Percentiles rank a stretch among this genome's conserved stretches.
phyloP scores from a whole-genome alignment of 1,140 invertebrate genomes.

The Euglossa dilemma region DNA sequence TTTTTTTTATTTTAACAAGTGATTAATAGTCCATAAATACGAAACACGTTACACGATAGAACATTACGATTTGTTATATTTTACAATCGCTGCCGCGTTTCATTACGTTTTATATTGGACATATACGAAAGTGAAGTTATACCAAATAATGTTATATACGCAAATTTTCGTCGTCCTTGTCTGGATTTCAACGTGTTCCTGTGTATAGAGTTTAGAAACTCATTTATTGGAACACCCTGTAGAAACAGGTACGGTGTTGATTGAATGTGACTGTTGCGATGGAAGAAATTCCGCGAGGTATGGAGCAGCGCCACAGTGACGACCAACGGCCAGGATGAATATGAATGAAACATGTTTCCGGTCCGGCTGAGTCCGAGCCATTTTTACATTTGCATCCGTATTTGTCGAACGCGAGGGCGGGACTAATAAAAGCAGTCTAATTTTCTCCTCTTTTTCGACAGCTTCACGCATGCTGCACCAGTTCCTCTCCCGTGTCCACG shows the following conservation, averaged over 20 bases:
- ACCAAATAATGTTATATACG: no score
- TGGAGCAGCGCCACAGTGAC: constrained; percentile 53
- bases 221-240: not conserved
- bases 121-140: no score
- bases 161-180: no score
- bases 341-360: constrained; percentile 71
- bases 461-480: constrained; percentile 50
- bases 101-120: no score
- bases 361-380: constrained; percentile 64
- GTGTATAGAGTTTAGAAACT: not conserved
- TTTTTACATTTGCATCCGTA: constrained; percentile 68
- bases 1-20: no score
- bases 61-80: no score
- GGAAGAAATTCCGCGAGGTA: constrained; percentile 68
- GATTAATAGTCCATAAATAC: no score
- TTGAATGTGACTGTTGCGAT: constrained; percentile 69
- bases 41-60: no score
- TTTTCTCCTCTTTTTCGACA: constrained; percentile 67
- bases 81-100: no score
- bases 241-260: constrained; percentile 50
- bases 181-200: no score
- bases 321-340: constrained; percentile 61
- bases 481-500: not conserved
- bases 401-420: constrained; percentile 62
- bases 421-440: constrained; percentile 66